These are phyloP conservation scores for Chauna torquata DNA, from an alignment of 2,113 vertebrate species.

Conservation along the genomic window DNA sequence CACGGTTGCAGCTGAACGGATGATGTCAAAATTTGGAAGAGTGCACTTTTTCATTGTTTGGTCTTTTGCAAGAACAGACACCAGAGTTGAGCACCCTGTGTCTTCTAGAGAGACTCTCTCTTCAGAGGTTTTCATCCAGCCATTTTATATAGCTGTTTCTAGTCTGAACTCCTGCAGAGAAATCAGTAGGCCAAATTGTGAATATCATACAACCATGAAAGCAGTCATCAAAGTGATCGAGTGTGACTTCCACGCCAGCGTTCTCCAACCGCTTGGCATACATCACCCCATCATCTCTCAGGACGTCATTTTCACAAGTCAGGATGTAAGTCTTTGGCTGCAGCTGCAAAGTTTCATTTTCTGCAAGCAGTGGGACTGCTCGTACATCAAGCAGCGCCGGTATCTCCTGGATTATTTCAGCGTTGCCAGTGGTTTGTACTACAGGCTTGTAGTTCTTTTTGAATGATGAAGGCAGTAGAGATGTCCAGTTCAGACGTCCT, in stretches of 20 bases:
- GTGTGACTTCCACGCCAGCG: constrained; percentile 85
- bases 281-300: constrained; percentile 94
- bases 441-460: constrained; percentile 84
- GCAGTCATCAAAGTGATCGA: constrained; percentile 90
- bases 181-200: constrained; percentile 83
- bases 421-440: constrained; percentile 71
- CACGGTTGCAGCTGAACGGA: background rate
- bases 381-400: constrained; percentile 85
- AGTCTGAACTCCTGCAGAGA: constrained; percentile 83
- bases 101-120: background rate
- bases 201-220: constrained; percentile 97
- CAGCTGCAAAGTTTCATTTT: constrained; percentile 73
- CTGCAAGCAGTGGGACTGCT: constrained; percentile 86
- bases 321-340: constrained; percentile 90
- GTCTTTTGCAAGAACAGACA: background rate
- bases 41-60: background rate
- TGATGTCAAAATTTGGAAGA: background rate
- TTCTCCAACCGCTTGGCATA: constrained; percentile 86
- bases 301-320: constrained; percentile 93
- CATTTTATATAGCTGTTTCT: constrained; percentile 87
- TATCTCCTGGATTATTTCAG: constrained; percentile 75
- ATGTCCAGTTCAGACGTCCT: constrained; percentile 85
- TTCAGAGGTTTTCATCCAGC: constrained; percentile 89
- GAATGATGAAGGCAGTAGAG: constrained; percentile 78
- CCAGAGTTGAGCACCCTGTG: background rate